Evolutionary conservation across 2,113 vertebrate genomes (phyloP).

Genomic region (Caranx melampygus): DNA sequence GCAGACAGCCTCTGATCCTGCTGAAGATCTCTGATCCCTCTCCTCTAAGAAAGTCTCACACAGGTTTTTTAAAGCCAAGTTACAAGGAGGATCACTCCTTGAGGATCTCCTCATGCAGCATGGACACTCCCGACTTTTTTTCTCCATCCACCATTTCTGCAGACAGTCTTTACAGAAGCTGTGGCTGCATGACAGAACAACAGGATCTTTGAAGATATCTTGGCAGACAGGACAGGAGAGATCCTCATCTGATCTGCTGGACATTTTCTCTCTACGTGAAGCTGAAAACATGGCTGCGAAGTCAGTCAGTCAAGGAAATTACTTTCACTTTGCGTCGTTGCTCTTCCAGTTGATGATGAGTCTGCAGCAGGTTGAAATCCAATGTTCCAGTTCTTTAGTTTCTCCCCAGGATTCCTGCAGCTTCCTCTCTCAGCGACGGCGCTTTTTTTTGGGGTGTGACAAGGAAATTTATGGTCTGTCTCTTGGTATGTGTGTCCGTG

Average conservation of each 20-base stretch:
- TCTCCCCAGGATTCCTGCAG: constrained; percentile 8
- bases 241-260: constrained; percentile 20
- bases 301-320: neutral
- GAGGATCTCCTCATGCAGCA: constrained; percentile 41
- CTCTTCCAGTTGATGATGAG: neutral
- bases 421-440: neutral
- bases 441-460: neutral
- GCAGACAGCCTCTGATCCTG: constrained; percentile 8
- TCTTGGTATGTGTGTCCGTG: neutral
- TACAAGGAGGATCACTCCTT: constrained; percentile 38
- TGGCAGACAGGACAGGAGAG: constrained; percentile 48
- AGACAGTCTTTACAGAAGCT: constrained; percentile 56
- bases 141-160: constrained; percentile 45
- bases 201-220: constrained; percentile 15
- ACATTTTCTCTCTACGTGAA: constrained; percentile 42
- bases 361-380: neutral
- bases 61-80: constrained; percentile 54
- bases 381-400: neutral
- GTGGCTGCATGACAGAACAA: constrained; percentile 61
- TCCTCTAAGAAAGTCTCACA: constrained; percentile 29
- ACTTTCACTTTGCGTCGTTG: constrained; percentile 41
- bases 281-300: neutral
- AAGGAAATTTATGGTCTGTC: neutral
- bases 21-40: neutral
- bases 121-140: neutral